Evolutionary conservation across 2,888 invertebrate genomes (phyloP).

Genomic region (Lasioglossum morio): DNA sequence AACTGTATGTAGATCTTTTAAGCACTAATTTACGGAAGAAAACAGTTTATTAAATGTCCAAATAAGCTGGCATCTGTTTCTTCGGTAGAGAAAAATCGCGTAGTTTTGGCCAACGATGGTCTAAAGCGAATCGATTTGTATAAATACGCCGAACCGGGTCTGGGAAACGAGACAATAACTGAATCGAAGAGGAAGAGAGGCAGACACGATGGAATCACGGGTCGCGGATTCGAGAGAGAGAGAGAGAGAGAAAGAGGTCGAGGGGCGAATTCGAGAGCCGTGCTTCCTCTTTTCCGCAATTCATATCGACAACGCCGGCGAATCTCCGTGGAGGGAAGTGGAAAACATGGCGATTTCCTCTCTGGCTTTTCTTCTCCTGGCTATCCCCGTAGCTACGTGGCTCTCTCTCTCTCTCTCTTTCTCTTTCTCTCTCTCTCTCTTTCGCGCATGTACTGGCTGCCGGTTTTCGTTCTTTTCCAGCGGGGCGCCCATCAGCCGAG

Average conservation of each 20-base stretch:
- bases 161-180: neutral
- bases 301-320: slow-evolving; percentile 58
- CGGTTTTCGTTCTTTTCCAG: slow-evolving; percentile 36
- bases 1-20: neutral
- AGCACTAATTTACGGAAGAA: neutral
- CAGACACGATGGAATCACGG: slow-evolving; percentile 3
- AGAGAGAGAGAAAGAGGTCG: neutral
- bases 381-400: slow-evolving; percentile 10
- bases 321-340: slow-evolving; percentile 49
- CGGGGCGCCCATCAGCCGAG: slow-evolving; percentile 56
- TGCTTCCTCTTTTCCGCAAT: slow-evolving; percentile 43
- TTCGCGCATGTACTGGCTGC: slow-evolving; percentile 4
- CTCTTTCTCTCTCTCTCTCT: slow-evolving; percentile 33
- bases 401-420: slow-evolving; percentile 36
- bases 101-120: neutral
- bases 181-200: neutral
- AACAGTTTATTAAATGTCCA: neutral
- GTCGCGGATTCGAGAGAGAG: slow-evolving; percentile 1
- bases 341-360: slow-evolving; percentile 61
- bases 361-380: slow-evolving; percentile 19
- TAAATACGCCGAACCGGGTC: neutral
- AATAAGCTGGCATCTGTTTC: neutral
- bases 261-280: slow-evolving; percentile 27
- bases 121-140: neutral
- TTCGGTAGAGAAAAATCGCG: neutral